Base-by-base conservation (phyloP, 2,797 vertebrate genomes). In the Ptychadena robeensis region DNA sequence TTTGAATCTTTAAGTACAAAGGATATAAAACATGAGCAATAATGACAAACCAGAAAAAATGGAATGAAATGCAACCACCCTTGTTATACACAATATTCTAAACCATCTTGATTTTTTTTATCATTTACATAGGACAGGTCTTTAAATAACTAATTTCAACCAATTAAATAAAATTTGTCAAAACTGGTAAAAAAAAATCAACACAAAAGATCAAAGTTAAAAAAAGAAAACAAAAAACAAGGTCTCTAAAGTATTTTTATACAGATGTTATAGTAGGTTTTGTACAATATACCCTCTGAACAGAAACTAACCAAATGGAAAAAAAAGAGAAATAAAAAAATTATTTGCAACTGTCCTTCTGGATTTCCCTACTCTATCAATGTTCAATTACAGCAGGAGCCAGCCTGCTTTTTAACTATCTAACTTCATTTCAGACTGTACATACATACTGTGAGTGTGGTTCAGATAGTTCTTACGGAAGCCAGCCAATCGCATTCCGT, bases 371-470 rank as follows among this genome's bases (percentile, higher is more conserved):
- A 69, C 35, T 87, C 88, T 88, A 88, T 57, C 83, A 88, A 89
- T 88, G 73, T 74, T 86, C 65, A 67, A 87, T 88, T 82, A 67
- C 83, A 89, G 90, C 96, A 97, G 95, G 95, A 95, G 92, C 96
- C 96, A 91, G 96, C 96, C 96, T 93, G 94, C 92, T 92, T 87
- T 80, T 88, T 79, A 88, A 87, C 89, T 90, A n/a, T n/a, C n/a
- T n/a, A 68, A 74, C 86, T 86, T 87, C 87, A 88, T 71, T 81
- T 86, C 75, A 85, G 86, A 87, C 82, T 82, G 87, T 86, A 78
- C 71, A 79, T 72, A 77, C 3, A 0, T 66, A 74, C 72, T 12
- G 85, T 80, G 70, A 57, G 38, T 37, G 79, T 0, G 37, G 88
- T 87, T 10, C 30, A 74, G 80, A 86, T 73, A 64, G 82, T 79